Evolutionary conservation across 2,888 invertebrate genomes (phyloP), one percentile per base, ranked within the genome.

Genomic region (Spicauda simplicius): DNA sequence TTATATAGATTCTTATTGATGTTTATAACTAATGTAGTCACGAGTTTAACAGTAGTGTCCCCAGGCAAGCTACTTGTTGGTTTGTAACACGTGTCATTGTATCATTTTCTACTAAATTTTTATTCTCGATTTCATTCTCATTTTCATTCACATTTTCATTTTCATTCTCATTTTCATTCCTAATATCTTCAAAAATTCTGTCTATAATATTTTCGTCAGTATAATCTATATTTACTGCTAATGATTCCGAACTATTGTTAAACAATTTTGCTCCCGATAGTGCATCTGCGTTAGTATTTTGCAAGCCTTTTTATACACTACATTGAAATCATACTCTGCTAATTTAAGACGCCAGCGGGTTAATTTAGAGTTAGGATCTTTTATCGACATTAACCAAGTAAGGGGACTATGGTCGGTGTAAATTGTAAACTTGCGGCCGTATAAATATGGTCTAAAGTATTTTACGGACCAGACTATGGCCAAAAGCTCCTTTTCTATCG

Each of bases 341-440:
- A 79, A 64, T 68, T 75, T 79, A 12, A 85, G 60, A 16, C 78
- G 68, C 86, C 84, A 87, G 5, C 86, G 59, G 0, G 77, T 78
- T 4, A 85, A 69, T 70, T 83, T 76, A 0, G 81, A 80, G 33
- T 80, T 83, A 0, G 84, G 84, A 10, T 86, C 83, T 73, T 86
- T 85, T 0, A 84, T 53, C 0, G 72, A 77, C 74, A 83, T 79
- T 0, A 87, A 60, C 80, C 83, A 87, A 4, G 72, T 74, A 3
- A 87, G 63, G 0, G 83, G 83, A 60, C 79, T 73, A 68, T 88
- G 87, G 62, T 89, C 87, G 0, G 84, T 87, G 4, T 81, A 76
- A 0, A 88, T 83, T 0, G 68, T 77, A 45, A 89, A 87, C 64
- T 77, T 74, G 30, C 72, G 73, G 3, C 83, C 83, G 30, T 82